phyloP scores from a whole-genome alignment of 1,140 invertebrate genomes.

The Leptopilina clavipes region DNA sequence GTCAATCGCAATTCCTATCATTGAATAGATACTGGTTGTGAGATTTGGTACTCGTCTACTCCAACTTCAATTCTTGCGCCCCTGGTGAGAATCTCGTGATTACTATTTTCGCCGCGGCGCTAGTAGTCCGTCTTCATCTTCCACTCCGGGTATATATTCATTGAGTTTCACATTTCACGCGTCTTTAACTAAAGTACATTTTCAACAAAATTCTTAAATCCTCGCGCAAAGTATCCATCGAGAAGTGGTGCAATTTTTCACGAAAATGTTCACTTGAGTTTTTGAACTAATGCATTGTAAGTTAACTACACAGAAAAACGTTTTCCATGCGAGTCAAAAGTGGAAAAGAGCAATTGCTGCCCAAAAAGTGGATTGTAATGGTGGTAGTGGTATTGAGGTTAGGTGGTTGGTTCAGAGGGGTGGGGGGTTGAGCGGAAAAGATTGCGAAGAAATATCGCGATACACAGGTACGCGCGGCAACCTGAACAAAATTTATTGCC shows the following conservation, averaged over 20 bases:
- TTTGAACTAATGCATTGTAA: slow-evolving; percentile 8
- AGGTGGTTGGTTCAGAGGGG: too few relatives aligned
- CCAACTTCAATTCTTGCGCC: too few relatives aligned
- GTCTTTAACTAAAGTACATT: slow-evolving; percentile 10
- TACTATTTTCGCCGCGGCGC: too few relatives aligned
- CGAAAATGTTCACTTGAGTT: neutral
- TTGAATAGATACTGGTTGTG: too few relatives aligned
- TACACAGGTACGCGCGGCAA: slow-evolving; percentile 19
- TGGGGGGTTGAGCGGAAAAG: neutral
- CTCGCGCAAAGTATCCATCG: neutral
- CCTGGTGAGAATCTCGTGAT: too few relatives aligned
- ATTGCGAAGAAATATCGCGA: slow-evolving; percentile 31
- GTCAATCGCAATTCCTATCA: too few relatives aligned
- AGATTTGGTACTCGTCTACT: too few relatives aligned
- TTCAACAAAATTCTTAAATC: slow-evolving; percentile 1
- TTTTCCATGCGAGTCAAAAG: neutral
- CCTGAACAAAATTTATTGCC: slow-evolving; percentile 24
- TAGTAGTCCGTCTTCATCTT: too few relatives aligned
- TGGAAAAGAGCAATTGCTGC: slow-evolving; percentile 12
- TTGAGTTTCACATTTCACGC: too few relatives aligned
- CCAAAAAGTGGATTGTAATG: neutral
- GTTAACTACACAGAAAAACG: slow-evolving; percentile 24
- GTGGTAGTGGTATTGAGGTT: too few relatives aligned
- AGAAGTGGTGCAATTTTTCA: neutral
- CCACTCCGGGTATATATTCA: too few relatives aligned